Evolutionary conservation across 2,888 invertebrate species (phyloP), one percentile per base, ranked within the genome.

Genomic region (Argyresthia goedartella): DNA sequence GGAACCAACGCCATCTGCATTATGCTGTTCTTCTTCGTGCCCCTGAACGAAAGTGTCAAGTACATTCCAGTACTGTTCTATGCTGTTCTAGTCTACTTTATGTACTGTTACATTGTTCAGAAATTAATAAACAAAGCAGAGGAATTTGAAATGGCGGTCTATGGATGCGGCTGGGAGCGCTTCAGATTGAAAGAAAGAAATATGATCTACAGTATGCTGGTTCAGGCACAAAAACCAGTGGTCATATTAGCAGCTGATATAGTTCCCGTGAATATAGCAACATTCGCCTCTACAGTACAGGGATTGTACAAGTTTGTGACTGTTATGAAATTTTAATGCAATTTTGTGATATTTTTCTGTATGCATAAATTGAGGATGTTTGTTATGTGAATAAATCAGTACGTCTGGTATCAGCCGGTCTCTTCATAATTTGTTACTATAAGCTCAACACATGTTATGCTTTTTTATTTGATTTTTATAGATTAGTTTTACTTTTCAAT

Each of bases 161-260:
- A 81, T 53, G 62, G 71, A 44, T 82, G 85, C 55, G 84, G 84
- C 0, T 85, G 85, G 85, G 81, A 85, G 57, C 75, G 73, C 6
- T 81, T 81, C 49, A 62, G 64, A 13, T 13, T 69, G 10, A 71
- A 64, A 0, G 76, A 81, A 43, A 69, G 67, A 60, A 78, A 68
- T 55, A 52, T 69, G 7, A 55, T 81, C 1, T 79, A 64, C 34
- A 53, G 74, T 11, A 76, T 81, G 69, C 57, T 84, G 15, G 49
- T 72, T 13, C 67, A 73, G 53, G 71, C 81, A 0, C 85, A 85
- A 56, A 72, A 67, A 52, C 72, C 73, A 1, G 68, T 81, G 8
- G 60, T 69, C 14, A 35, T 85, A 8, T 46, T 78, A 13, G 85
- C 84, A 1, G 82, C 80, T 9, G 71, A 76, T 60, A 80, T 84